Percentiles rank a stretch among this genome's conserved stretches.
Conservation (phyloP, 2,113 vertebrate genomes). For the Pogona vitticeps region DNA sequence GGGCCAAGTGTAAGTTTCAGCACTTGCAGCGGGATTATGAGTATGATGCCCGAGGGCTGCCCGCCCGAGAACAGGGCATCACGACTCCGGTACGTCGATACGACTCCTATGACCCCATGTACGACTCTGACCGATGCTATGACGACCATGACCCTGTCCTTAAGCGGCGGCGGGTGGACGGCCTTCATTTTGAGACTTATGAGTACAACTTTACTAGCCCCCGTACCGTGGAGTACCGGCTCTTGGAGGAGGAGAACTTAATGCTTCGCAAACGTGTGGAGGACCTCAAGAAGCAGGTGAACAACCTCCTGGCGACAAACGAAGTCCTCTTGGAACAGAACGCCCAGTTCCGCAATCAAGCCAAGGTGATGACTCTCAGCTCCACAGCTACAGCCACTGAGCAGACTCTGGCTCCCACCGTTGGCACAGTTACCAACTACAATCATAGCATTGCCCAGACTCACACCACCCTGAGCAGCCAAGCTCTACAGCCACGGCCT, state of each 20-base stretch:
- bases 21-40: constrained; percentile 93
- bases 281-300: constrained; percentile 95
- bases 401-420: constrained; percentile 88
- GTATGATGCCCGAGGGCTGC: constrained; percentile 75
- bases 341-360: constrained; percentile 93
- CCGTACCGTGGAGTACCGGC: constrained; percentile 87
- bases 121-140: constrained; percentile 84
- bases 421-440: constrained; percentile 92
- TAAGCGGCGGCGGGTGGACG: constrained; percentile 87
- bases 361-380: constrained; percentile 94
- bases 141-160: constrained; percentile 86
- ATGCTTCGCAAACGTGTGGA: constrained; percentile 93
- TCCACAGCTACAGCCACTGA: constrained; percentile 88
- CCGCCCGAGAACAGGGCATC: constrained; percentile 76
- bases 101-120: constrained; percentile 81
- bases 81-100: constrained; percentile 78
- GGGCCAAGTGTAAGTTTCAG: constrained; percentile 95
- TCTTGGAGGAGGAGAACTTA: constrained; percentile 93
- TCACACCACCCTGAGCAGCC: constrained; percentile 96
- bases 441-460: constrained; percentile 98
- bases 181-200: constrained; percentile 89
- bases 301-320: constrained; percentile 93
- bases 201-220: constrained; percentile 81
- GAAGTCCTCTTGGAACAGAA: constrained; percentile 97
- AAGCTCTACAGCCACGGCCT: constrained; percentile 89